Percentiles rank a stretch among this genome's conserved stretches.
phyloP scores from a whole-genome alignment of 2,888 invertebrate genomes.

The Temnothorax ravouxi region DNA sequence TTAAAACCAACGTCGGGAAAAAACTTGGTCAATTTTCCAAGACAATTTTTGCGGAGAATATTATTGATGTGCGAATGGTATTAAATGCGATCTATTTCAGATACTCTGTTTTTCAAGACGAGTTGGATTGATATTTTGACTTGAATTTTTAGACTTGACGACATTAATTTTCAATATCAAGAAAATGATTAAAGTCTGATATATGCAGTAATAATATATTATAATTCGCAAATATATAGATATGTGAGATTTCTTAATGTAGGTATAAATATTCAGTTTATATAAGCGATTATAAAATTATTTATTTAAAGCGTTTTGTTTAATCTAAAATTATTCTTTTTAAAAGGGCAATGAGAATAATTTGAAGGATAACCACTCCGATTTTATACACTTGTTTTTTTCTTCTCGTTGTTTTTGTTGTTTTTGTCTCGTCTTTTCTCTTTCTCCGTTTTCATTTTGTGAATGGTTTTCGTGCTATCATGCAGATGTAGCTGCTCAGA shows the following conservation, averaged over 20 bases:
- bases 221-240: background rate
- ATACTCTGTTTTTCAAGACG: background rate
- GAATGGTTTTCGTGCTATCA: constrained; percentile 75
- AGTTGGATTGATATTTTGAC: background rate
- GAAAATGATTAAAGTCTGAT: background rate
- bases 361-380: background rate
- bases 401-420: background rate
- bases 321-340: background rate
- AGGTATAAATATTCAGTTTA: background rate
- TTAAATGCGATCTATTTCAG: background rate
- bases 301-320: background rate
- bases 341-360: constrained; percentile 21
- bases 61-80: background rate
- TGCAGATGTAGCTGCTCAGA: constrained; percentile 65
- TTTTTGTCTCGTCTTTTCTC: background rate
- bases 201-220: background rate
- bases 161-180: background rate
- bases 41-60: background rate
- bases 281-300: background rate
- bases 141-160: background rate
- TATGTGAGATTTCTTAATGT: background rate
- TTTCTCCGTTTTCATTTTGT: constrained; percentile 71
- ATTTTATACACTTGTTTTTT: constrained; percentile 18
- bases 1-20: constrained; percentile 3
- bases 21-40: background rate